A percentile compares a stretch with the other conserved stretches of the same genome.
These are phyloP conservation scores for Actenoides hombroni DNA, from an alignment of 2,113 vertebrate species.

Conservation along the genomic window DNA sequence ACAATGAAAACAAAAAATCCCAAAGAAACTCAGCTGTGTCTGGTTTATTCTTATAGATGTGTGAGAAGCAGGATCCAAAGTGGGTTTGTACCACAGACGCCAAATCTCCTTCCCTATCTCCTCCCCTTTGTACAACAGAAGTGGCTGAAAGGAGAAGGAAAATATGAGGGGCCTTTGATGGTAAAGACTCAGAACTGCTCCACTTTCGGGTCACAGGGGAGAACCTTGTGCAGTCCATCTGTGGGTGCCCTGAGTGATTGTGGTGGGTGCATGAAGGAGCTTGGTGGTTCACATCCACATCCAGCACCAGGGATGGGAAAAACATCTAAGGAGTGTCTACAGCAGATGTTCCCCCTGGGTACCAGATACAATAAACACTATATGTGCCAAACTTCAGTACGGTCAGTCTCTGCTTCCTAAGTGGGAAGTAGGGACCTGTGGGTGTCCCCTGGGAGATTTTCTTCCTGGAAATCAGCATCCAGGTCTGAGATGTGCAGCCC, in stretches of 20 bases:
- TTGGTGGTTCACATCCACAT: not conserved
- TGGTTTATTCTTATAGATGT: rapidly evolving
- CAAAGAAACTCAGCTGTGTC: not conserved
- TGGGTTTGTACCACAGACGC: not conserved
- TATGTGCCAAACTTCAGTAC: not conserved
- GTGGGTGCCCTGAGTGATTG: not conserved
- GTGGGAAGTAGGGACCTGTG: rapidly evolving
- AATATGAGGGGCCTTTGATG: not conserved
- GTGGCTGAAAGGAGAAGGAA: not conserved
- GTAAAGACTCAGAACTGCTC: not conserved
- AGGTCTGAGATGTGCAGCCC: not conserved
- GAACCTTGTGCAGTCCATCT: not conserved
- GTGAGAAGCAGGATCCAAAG: not conserved
- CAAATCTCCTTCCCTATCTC: not conserved
- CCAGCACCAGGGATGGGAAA: not conserved
- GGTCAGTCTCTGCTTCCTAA: not conserved
- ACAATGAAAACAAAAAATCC: not conserved
- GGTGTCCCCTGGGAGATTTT: not conserved
- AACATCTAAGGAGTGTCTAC: not conserved
- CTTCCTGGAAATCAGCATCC: not conserved
- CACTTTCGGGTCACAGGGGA: rapidly evolving
- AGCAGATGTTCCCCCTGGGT: not conserved
- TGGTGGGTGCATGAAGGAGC: not conserved
- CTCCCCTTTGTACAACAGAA: not conserved
- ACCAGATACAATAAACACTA: not conserved